Conservation (phyloP, 2,113 vertebrate species). For the Neogobius melanostomus region DNA sequence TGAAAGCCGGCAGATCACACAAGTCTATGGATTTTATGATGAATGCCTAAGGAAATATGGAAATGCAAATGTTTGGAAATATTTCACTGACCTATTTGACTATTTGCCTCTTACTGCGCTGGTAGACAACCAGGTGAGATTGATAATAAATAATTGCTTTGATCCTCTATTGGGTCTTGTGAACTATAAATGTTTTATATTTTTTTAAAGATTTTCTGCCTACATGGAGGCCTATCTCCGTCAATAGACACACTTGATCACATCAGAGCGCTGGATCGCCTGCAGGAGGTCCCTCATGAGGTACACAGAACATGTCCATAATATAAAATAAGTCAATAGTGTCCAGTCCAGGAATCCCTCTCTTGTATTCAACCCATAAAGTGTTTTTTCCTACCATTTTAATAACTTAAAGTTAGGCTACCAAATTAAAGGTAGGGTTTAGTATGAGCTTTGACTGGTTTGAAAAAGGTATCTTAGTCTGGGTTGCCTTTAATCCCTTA, state of each 20-base stretch:
- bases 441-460: too few species aligned
- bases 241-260: conserved; percentile 99
- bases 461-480: too few species aligned
- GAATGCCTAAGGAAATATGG: conserved; percentile 95
- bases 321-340: too few species aligned
- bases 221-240: conserved; percentile 95
- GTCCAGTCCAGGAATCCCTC: too few species aligned
- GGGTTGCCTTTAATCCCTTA: too few species aligned
- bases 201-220: conserved; percentile 93
- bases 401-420: too few species aligned
- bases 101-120: conserved; percentile 93
- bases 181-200: background rate
- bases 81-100: conserved; percentile 87
- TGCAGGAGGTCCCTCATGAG: conserved; percentile 99
- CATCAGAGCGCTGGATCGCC: conserved; percentile 95
- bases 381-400: too few species aligned
- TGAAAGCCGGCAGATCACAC: conserved; percentile 85
- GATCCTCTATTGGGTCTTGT: background rate
- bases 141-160: background rate
- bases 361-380: too few species aligned
- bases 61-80: conserved; percentile 98
- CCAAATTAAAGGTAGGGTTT: too few species aligned
- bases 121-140: conserved; percentile 93
- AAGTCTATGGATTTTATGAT: conserved; percentile 79
- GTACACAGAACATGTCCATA: conserved; percentile 63